Evolutionary conservation across 2,797 vertebrate genomes (phyloP), one percentile per base, ranked within the genome.

Genomic region (Lithobates pipiens): DNA sequence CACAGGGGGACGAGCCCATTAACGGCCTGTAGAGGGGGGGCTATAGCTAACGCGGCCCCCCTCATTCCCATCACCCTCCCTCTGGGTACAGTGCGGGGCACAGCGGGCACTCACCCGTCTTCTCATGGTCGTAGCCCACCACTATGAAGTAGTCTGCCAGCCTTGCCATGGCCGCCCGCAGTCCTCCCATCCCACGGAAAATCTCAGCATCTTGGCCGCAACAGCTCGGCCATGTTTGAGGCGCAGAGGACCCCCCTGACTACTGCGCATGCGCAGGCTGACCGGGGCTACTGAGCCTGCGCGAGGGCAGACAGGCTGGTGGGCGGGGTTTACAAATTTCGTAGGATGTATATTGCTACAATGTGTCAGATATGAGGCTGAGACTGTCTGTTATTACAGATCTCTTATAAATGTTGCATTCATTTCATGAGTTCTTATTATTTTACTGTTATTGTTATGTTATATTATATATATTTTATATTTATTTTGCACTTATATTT

Each of bases 201-300:
- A 92, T 93, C 93, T 99, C 96, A 99, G 96, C 97, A 99, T 99
- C 96, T 97, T 97, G 93, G 95, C 93, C 93, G 91, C 91, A 94
- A 91, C 95, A 91, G 94, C 95, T 95, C 98, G 96, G 98, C 98
- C 98, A 99, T 99, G 95, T 99, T 98, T 97, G 96, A 96, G 96
- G 94, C 95, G 91, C 95, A 93, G 91, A 90, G 89, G 65, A 23
- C 25, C 27, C 74, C 77, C 67, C 50, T 11, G 79, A 90, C n/a
- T 88, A 94, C 74, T 97, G 96, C 97, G 96, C 98, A 77, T 96
- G 97, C 97, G 97, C 91, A 89, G 39, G 46, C 44, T 84, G 88
- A 61, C 11, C 82, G 87, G 69, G 89, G 84, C 89, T 88, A 92
- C 92, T 91, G 94, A 94, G 95, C 67, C 29, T 71, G 67, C 94